Evolutionary conservation across 2,888 invertebrate species (phyloP).

Genomic region (Nipponacmea schrenckii): DNA sequence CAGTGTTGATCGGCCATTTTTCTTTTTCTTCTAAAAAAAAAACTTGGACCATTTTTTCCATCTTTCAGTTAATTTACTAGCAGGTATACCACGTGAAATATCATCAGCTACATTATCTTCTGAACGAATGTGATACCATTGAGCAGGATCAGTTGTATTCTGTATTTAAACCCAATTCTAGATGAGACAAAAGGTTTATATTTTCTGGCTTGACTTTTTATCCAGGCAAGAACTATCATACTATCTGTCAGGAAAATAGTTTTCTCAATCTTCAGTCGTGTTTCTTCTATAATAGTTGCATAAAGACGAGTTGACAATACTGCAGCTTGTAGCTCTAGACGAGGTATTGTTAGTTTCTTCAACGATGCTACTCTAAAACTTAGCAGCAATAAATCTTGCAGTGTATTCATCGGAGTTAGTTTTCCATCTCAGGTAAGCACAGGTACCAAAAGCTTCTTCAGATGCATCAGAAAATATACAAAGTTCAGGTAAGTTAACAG

Average conservation of each 20-base stretch:
- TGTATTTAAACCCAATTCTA: conserved; percentile 1
- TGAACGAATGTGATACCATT: neutral
- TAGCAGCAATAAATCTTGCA: neutral
- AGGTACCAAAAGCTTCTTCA: neutral
- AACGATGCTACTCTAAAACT: neutral
- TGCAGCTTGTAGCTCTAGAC: neutral
- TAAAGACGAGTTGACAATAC: neutral
- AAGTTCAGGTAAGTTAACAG: neutral
- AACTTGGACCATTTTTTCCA: neutral
- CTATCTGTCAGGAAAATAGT: neutral
- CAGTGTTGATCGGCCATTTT: neutral
- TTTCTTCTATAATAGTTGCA: neutral
- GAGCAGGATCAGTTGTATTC: neutral
- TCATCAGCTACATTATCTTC: conserved; percentile 1
- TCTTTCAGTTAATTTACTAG: neutral
- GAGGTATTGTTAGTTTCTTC: neutral
- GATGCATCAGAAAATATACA: conserved; percentile 4
- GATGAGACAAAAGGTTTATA: neutral
- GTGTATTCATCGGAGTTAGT: neutral
- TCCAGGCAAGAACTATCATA: conserved; percentile 7
- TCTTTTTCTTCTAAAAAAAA: neutral
- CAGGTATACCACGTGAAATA: neutral
- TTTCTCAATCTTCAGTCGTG: neutral
- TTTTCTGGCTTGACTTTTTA: neutral
- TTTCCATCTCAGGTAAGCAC: conserved; percentile 4